phyloP scores from a whole-genome alignment of 30 jellyfish, hydroid and myxozoan genomes.

The Aurelia coerulea region DNA sequence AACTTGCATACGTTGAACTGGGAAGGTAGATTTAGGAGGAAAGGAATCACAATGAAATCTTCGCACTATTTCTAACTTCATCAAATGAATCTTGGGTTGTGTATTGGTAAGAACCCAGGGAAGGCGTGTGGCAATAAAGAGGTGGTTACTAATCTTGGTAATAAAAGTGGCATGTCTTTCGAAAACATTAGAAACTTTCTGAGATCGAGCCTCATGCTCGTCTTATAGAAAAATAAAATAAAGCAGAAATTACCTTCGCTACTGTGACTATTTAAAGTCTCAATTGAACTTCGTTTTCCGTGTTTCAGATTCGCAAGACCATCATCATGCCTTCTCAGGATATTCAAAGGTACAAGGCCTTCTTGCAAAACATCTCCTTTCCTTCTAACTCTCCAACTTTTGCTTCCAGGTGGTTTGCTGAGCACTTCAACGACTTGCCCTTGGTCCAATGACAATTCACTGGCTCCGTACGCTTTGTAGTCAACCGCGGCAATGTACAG shows the following conservation, averaged over 20 bases:
- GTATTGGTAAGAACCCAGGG: too few species aligned
- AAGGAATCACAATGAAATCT: too few species aligned
- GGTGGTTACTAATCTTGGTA: too few species aligned
- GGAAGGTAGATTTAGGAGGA: too few species aligned
- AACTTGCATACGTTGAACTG: too few species aligned
- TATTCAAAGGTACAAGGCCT: conserved; percentile 86
- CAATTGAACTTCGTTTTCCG: conserved; percentile 81
- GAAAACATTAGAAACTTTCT: too few species aligned
- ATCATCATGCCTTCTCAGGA: conserved; percentile 80
- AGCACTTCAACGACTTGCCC: conserved; percentile 94
- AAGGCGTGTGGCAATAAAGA: too few species aligned
- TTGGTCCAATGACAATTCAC: conserved; percentile 77
- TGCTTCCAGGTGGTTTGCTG: conserved; percentile 96
- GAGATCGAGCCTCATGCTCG: too few species aligned
- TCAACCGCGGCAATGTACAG: conserved; percentile 71
- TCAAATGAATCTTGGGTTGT: too few species aligned
- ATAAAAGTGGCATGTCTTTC: too few species aligned
- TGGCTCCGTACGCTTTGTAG: conserved; percentile 73
- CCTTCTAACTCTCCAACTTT: conserved; percentile 94
- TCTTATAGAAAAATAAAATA: too few species aligned
- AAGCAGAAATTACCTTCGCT: conserved; percentile 83
- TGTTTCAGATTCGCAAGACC: conserved; percentile 45
- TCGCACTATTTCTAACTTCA: too few species aligned
- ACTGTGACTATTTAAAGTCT: conserved; percentile 96
- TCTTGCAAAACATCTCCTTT: conserved; percentile 78